A percentile compares a stretch with the other conserved stretches of the same genome.
phyloP scores from a whole-genome alignment of 2,113 vertebrate species.

The Nothocercus nigrocapillus region DNA sequence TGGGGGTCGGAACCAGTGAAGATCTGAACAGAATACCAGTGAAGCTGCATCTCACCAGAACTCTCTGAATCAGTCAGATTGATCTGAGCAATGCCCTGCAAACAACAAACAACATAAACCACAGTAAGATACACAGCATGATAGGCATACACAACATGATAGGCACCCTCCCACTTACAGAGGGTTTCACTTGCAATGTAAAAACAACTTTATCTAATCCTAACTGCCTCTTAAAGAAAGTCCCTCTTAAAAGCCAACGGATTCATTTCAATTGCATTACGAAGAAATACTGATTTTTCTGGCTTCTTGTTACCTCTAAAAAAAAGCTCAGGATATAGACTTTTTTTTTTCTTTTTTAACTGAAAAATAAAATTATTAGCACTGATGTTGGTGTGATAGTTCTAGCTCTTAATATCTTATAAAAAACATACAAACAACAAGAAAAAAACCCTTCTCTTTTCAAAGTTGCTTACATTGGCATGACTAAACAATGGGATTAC shows the following conservation, averaged over 20 bases:
- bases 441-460: background rate
- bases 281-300: background rate
- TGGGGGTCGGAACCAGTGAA: conserved; percentile 79
- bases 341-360: fast-evolving
- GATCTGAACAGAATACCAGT: conserved; percentile 89
- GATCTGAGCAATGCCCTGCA: conserved; percentile 90
- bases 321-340: background rate
- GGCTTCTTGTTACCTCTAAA: background rate
- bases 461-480: background rate
- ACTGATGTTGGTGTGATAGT: background rate
- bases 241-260: background rate
- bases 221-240: background rate
- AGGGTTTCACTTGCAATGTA: background rate
- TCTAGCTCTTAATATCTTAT: background rate
- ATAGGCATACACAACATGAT: background rate
- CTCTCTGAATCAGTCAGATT: conserved; percentile 83
- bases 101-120: background rate
- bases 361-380: background rate
- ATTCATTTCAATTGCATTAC: background rate
- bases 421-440: background rate
- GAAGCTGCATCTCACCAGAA: conserved; percentile 88
- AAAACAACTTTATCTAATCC: background rate
- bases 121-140: background rate
- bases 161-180: background rate
- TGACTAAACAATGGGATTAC: background rate